phyloP scores from a whole-genome alignment of 2,888 invertebrate species.

The Lycocerus yunnanus region DNA sequence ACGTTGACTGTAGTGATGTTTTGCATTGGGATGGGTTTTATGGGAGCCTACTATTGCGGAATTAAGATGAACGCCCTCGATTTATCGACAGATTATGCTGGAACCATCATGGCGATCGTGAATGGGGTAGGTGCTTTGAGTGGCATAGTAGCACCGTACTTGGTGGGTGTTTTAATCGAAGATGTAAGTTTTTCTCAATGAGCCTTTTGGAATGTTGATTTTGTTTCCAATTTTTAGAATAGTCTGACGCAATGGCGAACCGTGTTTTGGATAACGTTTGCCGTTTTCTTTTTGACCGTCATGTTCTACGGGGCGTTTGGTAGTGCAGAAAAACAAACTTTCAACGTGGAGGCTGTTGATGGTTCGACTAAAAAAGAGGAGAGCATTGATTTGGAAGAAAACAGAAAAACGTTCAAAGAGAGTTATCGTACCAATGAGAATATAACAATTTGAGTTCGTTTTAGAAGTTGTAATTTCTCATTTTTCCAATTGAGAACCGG shows the following conservation, averaged over 20 bases:
- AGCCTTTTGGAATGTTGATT: not conserved
- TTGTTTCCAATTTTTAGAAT: slow-evolving; percentile 57
- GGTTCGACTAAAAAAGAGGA: not conserved
- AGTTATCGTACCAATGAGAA: not conserved
- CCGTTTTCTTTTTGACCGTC: slow-evolving; percentile 69
- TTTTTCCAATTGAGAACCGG: not conserved
- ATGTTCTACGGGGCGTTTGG: slow-evolving; percentile 71
- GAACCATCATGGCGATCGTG: slow-evolving; percentile 66
- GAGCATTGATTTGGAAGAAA: not conserved
- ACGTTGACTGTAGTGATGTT: slow-evolving; percentile 60
- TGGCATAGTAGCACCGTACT: slow-evolving; percentile 65
- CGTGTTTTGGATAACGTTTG: slow-evolving; percentile 81
- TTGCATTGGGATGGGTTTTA: slow-evolving; percentile 66
- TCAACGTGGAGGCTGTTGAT: slow-evolving; percentile 65
- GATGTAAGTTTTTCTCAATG: slow-evolving; percentile 56
- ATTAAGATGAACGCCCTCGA: slow-evolving; percentile 70
- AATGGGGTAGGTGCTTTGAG: slow-evolving; percentile 67
- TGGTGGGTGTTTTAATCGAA: slow-evolving; percentile 64
- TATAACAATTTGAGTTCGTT: not conserved
- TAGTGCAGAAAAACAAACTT: slow-evolving; percentile 75
- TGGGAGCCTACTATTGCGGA: slow-evolving; percentile 73
- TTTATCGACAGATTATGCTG: slow-evolving; percentile 67
- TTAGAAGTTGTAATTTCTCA: not conserved
- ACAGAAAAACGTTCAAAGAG: not conserved
- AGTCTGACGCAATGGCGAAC: slow-evolving; percentile 71